A percentile compares a stretch with the other conserved stretches of the same genome.
phyloP scores from a whole-genome alignment of 2,888 invertebrate genomes.

The Sphinx pinastri region DNA sequence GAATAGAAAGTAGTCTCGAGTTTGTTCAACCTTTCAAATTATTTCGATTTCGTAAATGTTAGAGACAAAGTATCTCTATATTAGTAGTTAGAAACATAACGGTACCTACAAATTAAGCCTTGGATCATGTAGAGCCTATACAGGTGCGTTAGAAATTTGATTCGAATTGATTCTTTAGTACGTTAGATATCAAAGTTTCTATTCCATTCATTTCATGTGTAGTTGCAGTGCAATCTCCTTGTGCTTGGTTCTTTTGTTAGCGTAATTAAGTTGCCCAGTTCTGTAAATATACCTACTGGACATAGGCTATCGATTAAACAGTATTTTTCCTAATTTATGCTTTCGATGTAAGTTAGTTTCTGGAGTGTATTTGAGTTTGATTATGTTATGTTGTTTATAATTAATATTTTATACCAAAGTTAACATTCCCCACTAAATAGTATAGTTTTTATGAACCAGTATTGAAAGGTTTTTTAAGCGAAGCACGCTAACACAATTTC shows the following conservation, averaged over 20 bases:
- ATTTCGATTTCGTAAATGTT: conserved; percentile 29
- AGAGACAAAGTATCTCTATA: conserved; percentile 31
- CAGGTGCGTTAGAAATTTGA: conserved; percentile 64
- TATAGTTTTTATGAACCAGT: conserved; percentile 59
- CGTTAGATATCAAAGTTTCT: conserved; percentile 44
- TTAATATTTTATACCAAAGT: conserved; percentile 88
- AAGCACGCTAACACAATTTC: conserved; percentile 62
- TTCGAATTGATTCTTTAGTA: conserved; percentile 40
- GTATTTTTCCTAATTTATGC: conserved; percentile 82
- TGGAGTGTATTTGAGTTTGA: conserved; percentile 76
- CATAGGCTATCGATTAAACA: conserved; percentile 76
- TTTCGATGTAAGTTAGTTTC: conserved; percentile 75
- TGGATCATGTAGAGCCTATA: conserved; percentile 62
- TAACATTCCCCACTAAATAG: conserved; percentile 88
- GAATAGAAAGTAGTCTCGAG: background rate
- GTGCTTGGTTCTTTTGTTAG: conserved; percentile 45
- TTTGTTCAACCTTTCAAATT: background rate
- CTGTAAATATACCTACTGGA: conserved; percentile 78
- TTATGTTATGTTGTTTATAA: conserved; percentile 81
- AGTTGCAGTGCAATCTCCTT: conserved; percentile 34
- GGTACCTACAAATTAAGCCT: conserved; percentile 76
- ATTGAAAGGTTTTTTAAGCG: conserved; percentile 59
- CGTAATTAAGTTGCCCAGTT: conserved; percentile 66
- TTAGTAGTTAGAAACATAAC: conserved; percentile 54
- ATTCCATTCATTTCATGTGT: conserved; percentile 46